These are phyloP conservation scores for Ceramica pisi DNA, from an alignment of 2,888 invertebrate species.

Conservation along the genomic window DNA sequence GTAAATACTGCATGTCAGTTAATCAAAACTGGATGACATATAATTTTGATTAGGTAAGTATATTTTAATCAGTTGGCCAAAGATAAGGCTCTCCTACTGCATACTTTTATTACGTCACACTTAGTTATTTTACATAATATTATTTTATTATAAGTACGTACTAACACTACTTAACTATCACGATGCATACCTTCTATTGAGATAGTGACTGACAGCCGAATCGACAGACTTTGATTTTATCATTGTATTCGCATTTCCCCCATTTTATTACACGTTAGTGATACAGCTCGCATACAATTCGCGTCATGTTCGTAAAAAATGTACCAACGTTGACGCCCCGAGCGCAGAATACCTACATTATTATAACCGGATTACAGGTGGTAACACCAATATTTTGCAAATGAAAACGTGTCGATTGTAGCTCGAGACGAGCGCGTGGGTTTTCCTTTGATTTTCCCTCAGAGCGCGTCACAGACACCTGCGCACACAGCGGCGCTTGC, in stretches of 20 bases:
- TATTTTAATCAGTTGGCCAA: neutral
- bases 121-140: conserved; percentile 5
- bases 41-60: neutral
- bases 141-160: neutral
- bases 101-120: conserved; percentile 5
- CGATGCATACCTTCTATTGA: conserved; percentile 6
- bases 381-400: conserved; percentile 82
- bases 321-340: conserved; percentile 63
- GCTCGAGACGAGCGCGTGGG: conserved; percentile 78
- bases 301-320: conserved; percentile 63
- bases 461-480: conserved; percentile 82
- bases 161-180: neutral
- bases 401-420: conserved; percentile 76
- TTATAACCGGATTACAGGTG: conserved; percentile 76
- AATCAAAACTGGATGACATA: neutral
- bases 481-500: conserved; percentile 84
- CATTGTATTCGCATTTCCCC: conserved; percentile 18
- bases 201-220: conserved; percentile 20
- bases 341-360: conserved; percentile 67
- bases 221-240: conserved; percentile 22
- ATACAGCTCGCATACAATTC: conserved; percentile 62
- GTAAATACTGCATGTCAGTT: neutral
- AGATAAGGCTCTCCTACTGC: conserved; percentile 5
- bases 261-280: conserved; percentile 49
- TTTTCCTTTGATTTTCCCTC: conserved; percentile 86